phyloP scores from a whole-genome alignment of 2,113 vertebrate species.

The Silurus meridionalis region DNA sequence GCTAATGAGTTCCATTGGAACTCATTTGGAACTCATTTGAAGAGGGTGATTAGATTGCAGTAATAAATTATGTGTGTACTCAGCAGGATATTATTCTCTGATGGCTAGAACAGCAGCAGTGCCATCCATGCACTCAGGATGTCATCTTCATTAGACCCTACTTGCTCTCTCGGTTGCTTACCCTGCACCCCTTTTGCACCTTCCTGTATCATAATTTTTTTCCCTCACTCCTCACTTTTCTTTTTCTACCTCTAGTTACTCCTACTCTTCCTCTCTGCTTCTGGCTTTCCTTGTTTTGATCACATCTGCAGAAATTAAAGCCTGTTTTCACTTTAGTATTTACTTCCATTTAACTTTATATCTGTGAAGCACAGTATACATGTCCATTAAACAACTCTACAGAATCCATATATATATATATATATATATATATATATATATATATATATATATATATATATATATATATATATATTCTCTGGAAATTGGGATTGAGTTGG shows the following conservation, averaged over 20 bases:
- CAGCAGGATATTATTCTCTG: constrained; percentile 63
- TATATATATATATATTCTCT: background rate
- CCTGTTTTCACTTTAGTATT: background rate
- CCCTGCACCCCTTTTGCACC: background rate
- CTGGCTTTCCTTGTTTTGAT: background rate
- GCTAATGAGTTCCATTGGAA: constrained; percentile 74
- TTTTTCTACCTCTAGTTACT: background rate
- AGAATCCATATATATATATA: background rate
- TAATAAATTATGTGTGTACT: constrained; percentile 72
- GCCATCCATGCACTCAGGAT: constrained; percentile 42
- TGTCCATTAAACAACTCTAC: no score
- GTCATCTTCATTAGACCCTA: constrained; percentile 50
- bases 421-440: background rate
- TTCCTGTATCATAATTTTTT: background rate
- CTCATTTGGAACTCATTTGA: constrained; percentile 70
- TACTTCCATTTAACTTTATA: background rate
- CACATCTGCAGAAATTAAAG: background rate
- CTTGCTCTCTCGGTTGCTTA: constrained; percentile 15
- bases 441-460: background rate
- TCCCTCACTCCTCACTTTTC: background rate
- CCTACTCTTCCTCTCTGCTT: background rate
- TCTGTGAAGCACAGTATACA: background rate
- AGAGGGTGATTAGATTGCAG: constrained; percentile 65
- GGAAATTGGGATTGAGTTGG: background rate
- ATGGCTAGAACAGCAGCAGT: constrained; percentile 43